Percentiles rank a stretch among this genome's conserved stretches.
Evolutionary conservation across 2,113 vertebrate species (phyloP).

Genomic region (Apaloderma vittatum): DNA sequence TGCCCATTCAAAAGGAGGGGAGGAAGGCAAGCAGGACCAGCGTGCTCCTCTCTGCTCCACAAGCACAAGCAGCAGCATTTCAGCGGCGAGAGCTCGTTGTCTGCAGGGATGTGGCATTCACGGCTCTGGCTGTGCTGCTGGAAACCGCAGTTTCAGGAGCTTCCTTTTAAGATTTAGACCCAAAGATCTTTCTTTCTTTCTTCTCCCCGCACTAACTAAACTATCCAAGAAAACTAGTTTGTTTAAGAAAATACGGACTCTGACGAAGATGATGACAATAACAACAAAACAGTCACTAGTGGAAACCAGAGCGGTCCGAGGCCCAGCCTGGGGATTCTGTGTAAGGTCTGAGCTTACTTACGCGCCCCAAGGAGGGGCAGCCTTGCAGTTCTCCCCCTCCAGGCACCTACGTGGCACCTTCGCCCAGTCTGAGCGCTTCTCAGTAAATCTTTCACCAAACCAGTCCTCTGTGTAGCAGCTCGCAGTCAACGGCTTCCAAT

Average conservation of each 20-base stretch:
- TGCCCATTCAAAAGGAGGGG: rapidly evolving
- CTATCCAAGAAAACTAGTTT: background rate
- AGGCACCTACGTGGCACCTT: rapidly evolving
- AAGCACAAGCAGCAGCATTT: background rate
- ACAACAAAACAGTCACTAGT: background rate
- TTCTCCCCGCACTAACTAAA: background rate
- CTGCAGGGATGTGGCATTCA: too few relatives aligned
- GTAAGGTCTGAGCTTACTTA: too few relatives aligned
- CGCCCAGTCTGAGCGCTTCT: rapidly evolving
- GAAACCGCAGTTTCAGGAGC: background rate
- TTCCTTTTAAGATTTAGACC: background rate
- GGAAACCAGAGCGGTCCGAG: background rate
- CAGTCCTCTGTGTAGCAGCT: background rate
- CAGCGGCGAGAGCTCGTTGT: rapidly evolving
- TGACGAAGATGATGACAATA: rapidly evolving
- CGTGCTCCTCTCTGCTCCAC: rapidly evolving
- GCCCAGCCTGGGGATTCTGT: background rate
- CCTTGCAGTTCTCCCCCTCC: rapidly evolving
- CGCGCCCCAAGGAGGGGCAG: rapidly evolving
- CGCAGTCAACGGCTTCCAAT: background rate
- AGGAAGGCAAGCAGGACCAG: background rate
- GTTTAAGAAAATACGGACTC: background rate
- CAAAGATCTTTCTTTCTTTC: background rate
- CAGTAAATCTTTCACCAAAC: background rate
- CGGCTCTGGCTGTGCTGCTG: too few relatives aligned